A percentile compares a stretch with the other conserved stretches of the same genome.
Conservation (phyloP, 1,140 invertebrate species). For the Cephus cinctus region DNA sequence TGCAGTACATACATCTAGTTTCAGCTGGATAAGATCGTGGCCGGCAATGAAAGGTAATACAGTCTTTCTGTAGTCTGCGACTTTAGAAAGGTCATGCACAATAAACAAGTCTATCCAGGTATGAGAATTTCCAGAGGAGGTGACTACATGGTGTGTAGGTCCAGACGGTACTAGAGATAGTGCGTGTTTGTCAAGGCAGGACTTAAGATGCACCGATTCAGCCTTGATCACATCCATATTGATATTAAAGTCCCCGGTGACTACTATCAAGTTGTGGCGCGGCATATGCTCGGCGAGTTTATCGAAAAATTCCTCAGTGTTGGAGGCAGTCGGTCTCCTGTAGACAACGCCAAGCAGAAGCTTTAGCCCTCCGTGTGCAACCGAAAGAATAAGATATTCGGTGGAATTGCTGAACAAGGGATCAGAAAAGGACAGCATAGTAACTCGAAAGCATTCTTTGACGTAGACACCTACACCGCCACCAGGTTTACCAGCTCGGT, state of each 20-base stretch:
- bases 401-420: neutral
- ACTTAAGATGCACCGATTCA: neutral
- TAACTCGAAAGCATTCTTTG: neutral
- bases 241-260: neutral
- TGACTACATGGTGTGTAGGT: too few relatives aligned
- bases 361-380: neutral
- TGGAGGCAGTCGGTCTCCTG: neutral
- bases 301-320: neutral
- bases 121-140: too few relatives aligned
- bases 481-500: conserved; percentile 10
- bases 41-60: neutral
- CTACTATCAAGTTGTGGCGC: neutral
- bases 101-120: neutral
- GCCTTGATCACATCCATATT: neutral
- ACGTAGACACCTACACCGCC: neutral
- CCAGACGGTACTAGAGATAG: neutral
- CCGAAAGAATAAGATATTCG: neutral
- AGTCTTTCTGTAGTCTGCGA: neutral
- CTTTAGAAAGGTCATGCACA: neutral
- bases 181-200: neutral
- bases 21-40: neutral
- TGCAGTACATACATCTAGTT: too few relatives aligned
- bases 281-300: neutral
- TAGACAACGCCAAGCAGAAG: neutral
- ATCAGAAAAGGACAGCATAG: neutral